These are phyloP conservation scores for Propsilocerus akamusi DNA, from an alignment of 1,140 invertebrate genomes.

Conservation along the genomic window DNA sequence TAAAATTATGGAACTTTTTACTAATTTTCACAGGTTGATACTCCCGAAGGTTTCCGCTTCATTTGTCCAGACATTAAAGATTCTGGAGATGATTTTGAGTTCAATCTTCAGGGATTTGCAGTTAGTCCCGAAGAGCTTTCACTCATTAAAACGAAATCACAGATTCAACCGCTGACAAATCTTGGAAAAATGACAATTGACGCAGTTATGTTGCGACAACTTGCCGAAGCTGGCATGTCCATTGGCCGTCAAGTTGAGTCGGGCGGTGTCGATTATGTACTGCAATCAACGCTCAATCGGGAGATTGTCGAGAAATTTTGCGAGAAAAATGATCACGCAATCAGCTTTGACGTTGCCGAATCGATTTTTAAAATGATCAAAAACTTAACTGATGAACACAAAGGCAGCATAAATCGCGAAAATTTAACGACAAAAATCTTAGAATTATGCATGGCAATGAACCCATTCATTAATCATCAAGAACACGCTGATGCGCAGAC, in stretches of 20 bases:
- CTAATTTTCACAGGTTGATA: too few relatives aligned
- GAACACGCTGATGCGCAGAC: neutral
- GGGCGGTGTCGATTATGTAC: conserved; percentile 37
- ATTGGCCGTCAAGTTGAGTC: conserved; percentile 41
- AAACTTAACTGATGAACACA: neutral
- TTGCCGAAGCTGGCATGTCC: conserved; percentile 49
- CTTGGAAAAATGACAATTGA: conserved; percentile 40
- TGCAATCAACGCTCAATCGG: conserved; percentile 32
- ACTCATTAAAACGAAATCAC: conserved; percentile 36
- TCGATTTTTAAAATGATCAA: neutral
- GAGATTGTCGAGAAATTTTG: conserved; percentile 14
- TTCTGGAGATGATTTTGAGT: conserved; percentile 48
- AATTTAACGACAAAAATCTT: neutral
- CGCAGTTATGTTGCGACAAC: conserved; percentile 40
- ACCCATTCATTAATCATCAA: neutral
- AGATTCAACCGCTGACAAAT: conserved; percentile 29
- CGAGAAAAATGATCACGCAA: neutral
- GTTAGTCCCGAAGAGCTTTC: conserved; percentile 48
- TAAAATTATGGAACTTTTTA: too few relatives aligned
- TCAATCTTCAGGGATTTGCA: conserved; percentile 40
- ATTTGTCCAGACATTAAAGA: conserved; percentile 47
- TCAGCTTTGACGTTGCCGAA: neutral
- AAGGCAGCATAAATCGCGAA: neutral
- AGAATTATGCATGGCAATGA: neutral
- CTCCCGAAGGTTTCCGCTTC: conserved; percentile 46